Conservation (phyloP, 2,888 invertebrate species). For the Gymnocheta viridis region DNA sequence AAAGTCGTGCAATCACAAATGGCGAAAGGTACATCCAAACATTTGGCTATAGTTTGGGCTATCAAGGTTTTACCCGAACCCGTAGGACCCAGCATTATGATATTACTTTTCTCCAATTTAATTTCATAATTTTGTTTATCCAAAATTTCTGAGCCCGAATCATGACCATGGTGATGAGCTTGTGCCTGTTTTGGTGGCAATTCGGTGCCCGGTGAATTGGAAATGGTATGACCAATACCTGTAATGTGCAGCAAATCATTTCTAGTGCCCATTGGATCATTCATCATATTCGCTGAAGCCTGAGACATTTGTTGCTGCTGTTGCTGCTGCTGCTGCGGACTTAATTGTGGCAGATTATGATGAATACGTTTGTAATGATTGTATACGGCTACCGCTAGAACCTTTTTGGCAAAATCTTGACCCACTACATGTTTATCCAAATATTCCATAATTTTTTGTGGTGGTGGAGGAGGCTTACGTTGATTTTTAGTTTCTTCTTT, state of each 20-base stretch:
- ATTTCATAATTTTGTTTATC: constrained; percentile 92
- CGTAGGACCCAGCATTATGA: constrained; percentile 97
- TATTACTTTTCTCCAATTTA: constrained; percentile 97
- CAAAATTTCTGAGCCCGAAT: constrained; percentile 89
- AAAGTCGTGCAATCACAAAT: constrained; percentile 99
- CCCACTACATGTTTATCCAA: constrained; percentile 98
- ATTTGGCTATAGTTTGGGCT: constrained; percentile 98
- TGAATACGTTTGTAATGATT: constrained; percentile 99
- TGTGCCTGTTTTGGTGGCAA: constrained; percentile 76
- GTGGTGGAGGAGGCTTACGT: constrained; percentile 95
- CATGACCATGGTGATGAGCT: constrained; percentile 72
- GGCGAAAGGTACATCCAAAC: constrained; percentile 99
- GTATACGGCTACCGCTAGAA: constrained; percentile 98
- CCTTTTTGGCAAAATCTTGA: constrained; percentile 98
- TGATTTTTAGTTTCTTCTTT: constrained; percentile 88
- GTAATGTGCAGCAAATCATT: constrained; percentile 92
- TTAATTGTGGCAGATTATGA: constrained; percentile 89
- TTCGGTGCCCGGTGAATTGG: constrained; percentile 81
- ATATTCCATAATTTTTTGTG: constrained; percentile 98
- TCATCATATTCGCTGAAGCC: constrained; percentile 60
- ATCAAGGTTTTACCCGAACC: constrained; percentile 98
- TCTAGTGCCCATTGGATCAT: constrained; percentile 78
- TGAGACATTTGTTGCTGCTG: constrained; percentile 72
- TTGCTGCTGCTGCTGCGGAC: constrained; percentile 75
- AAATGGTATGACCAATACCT: constrained; percentile 87